Conservation (phyloP, 2,888 invertebrate genomes). For the Drosophila acutilabella region DNA sequence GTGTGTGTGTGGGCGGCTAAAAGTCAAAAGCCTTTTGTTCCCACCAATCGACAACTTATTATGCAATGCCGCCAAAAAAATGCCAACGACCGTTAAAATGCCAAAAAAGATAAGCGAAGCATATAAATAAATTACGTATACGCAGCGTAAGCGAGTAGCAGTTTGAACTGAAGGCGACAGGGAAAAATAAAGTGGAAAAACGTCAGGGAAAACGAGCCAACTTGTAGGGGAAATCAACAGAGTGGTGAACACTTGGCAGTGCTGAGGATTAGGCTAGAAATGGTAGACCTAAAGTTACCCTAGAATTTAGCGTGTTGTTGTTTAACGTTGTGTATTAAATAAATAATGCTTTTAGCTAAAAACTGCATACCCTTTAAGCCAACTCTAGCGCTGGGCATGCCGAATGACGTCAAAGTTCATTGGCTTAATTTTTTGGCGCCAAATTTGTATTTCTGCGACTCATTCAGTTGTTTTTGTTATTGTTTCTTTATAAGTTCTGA, state of each 20-base stretch:
- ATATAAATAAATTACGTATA: slow-evolving; percentile 59
- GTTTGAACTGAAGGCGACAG: not conserved
- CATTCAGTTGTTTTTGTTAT: slow-evolving; percentile 31
- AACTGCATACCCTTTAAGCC: not conserved
- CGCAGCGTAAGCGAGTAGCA: slow-evolving; percentile 23
- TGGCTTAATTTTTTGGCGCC: slow-evolving; percentile 58
- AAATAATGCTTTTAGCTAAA: no score
- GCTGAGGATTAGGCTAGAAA: not conserved
- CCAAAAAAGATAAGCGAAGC: slow-evolving; percentile 35
- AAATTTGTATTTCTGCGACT: slow-evolving; percentile 42
- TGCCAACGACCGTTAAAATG: slow-evolving; percentile 38
- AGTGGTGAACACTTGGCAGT: slow-evolving; percentile 9
- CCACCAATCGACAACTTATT: slow-evolving; percentile 23
- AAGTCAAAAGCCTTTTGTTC: slow-evolving; percentile 5
- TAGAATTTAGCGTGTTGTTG: not conserved
- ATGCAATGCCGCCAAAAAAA: slow-evolving; percentile 41
- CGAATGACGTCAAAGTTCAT: slow-evolving; percentile 44
- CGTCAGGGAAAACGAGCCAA: not conserved
- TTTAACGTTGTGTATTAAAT: no score
- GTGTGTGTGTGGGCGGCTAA: slow-evolving; percentile 4
- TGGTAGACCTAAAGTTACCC: not conserved
- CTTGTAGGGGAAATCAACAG: not conserved
- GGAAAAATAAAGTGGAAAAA: not conserved
- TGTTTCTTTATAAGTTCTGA: not conserved
- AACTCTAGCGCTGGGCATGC: slow-evolving; percentile 22